These are phyloP conservation scores for Fulica atra DNA, from an alignment of 2,113 vertebrate species.

Conservation along the genomic window DNA sequence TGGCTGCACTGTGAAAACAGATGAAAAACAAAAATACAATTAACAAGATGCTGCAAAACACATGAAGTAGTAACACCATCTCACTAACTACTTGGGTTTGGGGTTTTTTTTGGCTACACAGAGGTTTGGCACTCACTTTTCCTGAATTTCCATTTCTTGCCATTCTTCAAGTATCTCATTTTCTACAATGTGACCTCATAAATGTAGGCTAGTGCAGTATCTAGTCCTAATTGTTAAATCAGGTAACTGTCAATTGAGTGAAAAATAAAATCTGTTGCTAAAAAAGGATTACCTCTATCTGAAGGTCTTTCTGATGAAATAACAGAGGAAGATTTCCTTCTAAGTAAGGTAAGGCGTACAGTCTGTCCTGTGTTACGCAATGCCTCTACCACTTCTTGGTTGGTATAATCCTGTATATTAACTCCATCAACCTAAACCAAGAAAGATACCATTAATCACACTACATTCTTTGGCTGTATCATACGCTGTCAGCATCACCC, in stretches of 20 bases:
- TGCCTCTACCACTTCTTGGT: constrained; percentile 89
- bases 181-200: neutral
- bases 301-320: constrained; percentile 64
- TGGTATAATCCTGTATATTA: constrained; percentile 88
- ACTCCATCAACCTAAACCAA: constrained; percentile 84
- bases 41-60: neutral
- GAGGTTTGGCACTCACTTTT: neutral
- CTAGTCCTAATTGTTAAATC: neutral
- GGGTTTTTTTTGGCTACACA: neutral
- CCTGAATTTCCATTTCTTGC: neutral
- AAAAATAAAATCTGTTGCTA: neutral
- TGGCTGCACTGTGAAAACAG: constrained; percentile 17
- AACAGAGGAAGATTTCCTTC: constrained; percentile 66
- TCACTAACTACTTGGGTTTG: neutral
- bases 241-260: neutral
- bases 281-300: constrained; percentile 76
- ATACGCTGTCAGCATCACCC: neutral
- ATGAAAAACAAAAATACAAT: neutral
- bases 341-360: constrained; percentile 86
- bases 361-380: constrained; percentile 84
- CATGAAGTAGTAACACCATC: neutral
- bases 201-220: neutral
- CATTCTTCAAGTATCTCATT: neutral
- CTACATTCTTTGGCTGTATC: neutral
- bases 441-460: neutral